Percentiles rank a stretch among this genome's conserved stretches.
Evolutionary conservation across 2,113 vertebrate genomes (phyloP).

Genomic region (Cyanoliseus patagonus): DNA sequence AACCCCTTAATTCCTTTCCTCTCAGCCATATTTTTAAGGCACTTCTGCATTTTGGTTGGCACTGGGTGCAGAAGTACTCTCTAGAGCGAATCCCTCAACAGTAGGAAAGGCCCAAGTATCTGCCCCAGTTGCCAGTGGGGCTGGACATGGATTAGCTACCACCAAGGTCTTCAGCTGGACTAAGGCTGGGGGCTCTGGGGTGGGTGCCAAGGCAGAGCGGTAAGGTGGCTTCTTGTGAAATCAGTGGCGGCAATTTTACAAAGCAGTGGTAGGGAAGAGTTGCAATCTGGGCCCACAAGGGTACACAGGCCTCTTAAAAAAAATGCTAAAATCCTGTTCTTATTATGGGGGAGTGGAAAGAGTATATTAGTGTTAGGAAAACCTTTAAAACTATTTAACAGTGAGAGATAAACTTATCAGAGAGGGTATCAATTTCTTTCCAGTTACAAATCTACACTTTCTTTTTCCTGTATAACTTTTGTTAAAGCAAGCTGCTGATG

Average conservation of each 20-base stretch:
- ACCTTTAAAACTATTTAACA: background rate
- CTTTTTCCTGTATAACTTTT: background rate
- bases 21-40: background rate
- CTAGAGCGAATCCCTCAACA: background rate
- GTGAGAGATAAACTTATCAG: background rate
- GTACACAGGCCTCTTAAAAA: background rate
- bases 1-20: background rate
- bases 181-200: background rate
- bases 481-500: background rate
- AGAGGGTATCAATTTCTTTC: background rate
- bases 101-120: background rate
- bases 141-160: background rate
- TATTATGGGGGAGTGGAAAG: background rate
- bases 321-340: background rate
- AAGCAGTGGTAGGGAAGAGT: background rate
- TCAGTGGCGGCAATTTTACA: background rate
- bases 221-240: background rate
- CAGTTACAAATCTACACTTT: background rate
- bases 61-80: background rate
- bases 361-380: background rate
- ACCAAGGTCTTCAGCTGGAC: background rate
- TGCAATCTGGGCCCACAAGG: too few relatives aligned
- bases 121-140: accelerated
- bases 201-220: background rate
- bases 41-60: background rate